phyloP scores from a whole-genome alignment of 2,797 vertebrate genomes.

The Avahi laniger region DNA sequence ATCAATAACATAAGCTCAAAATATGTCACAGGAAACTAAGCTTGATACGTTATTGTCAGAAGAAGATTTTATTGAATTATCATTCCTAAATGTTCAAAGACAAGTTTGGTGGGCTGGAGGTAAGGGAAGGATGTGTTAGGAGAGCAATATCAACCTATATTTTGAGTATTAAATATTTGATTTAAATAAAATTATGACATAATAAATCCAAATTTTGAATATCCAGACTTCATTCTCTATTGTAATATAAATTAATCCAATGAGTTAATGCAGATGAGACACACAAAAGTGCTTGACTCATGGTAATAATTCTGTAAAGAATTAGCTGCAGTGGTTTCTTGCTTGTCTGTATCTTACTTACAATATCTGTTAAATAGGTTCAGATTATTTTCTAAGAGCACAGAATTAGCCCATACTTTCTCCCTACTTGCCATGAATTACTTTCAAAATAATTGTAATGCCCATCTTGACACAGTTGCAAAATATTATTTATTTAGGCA shows the following conservation, averaged over 20 bases:
- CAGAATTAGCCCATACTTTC: background rate
- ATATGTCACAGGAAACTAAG: background rate
- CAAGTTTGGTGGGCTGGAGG: background rate
- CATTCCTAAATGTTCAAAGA: background rate
- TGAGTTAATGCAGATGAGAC: background rate
- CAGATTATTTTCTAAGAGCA: background rate
- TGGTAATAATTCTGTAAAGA: background rate
- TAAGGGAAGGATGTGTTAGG: background rate
- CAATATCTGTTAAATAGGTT: background rate
- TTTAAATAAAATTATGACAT: background rate
- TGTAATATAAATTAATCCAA: background rate
- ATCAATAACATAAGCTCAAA: background rate
- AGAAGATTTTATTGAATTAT: background rate
- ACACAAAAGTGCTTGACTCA: background rate
- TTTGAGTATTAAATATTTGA: background rate
- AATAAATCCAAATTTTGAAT: background rate
- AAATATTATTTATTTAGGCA: background rate
- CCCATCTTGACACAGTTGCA: background rate
- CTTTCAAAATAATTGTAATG: background rate
- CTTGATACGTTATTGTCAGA: background rate
- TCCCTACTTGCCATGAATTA: background rate
- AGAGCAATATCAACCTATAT: background rate
- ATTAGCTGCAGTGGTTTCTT: background rate
- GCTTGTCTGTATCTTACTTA: background rate
- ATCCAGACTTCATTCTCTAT: background rate